These are phyloP conservation scores for Epizoanthus scotinus DNA, from an alignment of 92 coral and sea anemone species.

Conservation along the genomic window DNA sequence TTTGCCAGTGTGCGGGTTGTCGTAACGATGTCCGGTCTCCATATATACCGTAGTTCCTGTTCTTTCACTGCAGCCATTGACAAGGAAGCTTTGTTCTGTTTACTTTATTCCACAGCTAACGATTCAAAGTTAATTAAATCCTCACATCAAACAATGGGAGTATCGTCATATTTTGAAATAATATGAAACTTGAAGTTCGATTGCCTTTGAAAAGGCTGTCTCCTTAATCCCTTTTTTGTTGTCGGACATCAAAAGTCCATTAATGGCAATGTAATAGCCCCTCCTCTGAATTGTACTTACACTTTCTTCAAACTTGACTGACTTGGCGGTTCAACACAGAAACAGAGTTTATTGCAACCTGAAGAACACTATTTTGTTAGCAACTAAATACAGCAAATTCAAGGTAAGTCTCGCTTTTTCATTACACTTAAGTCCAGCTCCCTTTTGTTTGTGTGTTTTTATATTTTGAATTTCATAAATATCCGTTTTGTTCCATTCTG, in stretches of 20 bases:
- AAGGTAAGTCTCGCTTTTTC: no score
- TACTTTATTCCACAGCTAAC: neutral
- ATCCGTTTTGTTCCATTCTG: no score
- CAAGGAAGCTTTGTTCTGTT: constrained; percentile 21
- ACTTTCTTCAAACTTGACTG: neutral
- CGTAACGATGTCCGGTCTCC: neutral
- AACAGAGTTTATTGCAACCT: no score
- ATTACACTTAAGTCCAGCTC: no score
- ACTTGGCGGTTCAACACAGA: no score
- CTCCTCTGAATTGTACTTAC: constrained; percentile 10
- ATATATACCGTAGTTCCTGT: constrained; percentile 18
- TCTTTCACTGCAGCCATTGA: constrained; percentile 8
- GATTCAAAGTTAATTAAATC: constrained; percentile 26
- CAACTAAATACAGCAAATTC: neutral
- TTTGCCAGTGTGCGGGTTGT: neutral
- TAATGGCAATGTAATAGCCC: constrained; percentile 2
- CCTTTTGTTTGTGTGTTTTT: no score
- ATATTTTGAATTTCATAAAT: no score
- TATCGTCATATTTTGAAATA: constrained; percentile 18
- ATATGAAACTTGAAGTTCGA: constrained; percentile 28
- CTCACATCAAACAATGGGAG: constrained; percentile 10
- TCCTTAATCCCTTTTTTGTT: constrained; percentile 24
- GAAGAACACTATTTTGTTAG: neutral
- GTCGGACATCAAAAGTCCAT: constrained; percentile 15
- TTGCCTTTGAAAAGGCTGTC: constrained; percentile 10